phyloP scores from a whole-genome alignment of 2,113 vertebrate genomes.

The Raja brachyura region DNA sequence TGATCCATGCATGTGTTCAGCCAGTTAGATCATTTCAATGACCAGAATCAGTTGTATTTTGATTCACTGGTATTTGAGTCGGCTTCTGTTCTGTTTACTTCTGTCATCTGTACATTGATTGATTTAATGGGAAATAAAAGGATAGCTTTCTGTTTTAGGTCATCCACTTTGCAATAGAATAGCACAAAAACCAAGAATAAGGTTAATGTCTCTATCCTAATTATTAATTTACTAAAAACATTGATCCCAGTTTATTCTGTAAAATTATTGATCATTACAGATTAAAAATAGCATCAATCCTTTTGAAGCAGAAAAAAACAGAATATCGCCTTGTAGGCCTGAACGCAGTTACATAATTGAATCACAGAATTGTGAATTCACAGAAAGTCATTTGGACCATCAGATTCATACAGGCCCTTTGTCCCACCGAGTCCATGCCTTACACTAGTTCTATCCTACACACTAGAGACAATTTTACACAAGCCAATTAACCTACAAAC shows the following conservation, averaged over 20 bases:
- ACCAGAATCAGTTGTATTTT: not conserved
- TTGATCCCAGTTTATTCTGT: not conserved
- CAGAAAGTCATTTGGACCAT: no score
- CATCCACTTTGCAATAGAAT: not conserved
- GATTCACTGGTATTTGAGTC: not conserved
- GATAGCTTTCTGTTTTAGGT: not conserved
- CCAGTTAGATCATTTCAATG: not conserved
- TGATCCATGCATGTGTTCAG: not conserved
- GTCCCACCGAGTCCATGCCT: no score
- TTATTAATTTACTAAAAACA: not conserved
- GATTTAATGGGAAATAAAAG: not conserved
- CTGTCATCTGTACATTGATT: not conserved
- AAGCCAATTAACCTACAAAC: no score
- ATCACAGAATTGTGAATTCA: no score
- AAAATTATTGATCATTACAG: conserved; percentile 1
- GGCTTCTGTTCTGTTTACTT: not conserved
- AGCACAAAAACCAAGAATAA: not conserved
- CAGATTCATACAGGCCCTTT: no score
- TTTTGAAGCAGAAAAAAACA: conserved; percentile 41
- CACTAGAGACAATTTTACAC: no score
- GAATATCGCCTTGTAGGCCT: not conserved
- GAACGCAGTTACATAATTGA: not conserved
- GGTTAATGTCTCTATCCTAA: not conserved
- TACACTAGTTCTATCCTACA: no score
- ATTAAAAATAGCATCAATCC: not conserved